Conservation (phyloP, 2,113 vertebrate species). For the Halcyon malimbica region DNA sequence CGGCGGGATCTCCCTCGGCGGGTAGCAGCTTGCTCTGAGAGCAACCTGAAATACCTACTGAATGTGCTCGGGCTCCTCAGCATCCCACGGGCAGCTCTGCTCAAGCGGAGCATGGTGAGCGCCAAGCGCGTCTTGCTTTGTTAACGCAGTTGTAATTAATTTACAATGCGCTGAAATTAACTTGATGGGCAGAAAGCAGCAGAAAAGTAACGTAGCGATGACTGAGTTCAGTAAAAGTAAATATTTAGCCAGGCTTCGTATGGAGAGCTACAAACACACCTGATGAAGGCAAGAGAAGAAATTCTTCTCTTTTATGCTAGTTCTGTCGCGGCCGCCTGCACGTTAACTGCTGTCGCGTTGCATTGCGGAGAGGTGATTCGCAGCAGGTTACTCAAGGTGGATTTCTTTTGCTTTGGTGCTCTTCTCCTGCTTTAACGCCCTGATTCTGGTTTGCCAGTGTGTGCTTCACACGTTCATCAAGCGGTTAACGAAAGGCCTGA, state of each 20-base stretch:
- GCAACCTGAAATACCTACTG: fast-evolving
- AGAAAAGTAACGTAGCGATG: background rate
- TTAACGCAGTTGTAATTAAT: background rate
- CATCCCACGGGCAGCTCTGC: too few relatives aligned
- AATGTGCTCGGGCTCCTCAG: fast-evolving
- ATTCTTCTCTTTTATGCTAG: slow-evolving; percentile 28
- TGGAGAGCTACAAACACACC: background rate
- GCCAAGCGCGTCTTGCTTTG: background rate
- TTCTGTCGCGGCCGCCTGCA: slow-evolving; percentile 39
- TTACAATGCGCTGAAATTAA: background rate
- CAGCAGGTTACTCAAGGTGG: background rate
- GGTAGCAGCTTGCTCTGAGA: fast-evolving
- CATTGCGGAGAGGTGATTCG: background rate
- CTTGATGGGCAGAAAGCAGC: background rate
- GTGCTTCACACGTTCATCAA: background rate
- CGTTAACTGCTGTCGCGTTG: background rate
- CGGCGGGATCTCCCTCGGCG: background rate
- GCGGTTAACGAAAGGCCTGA: background rate
- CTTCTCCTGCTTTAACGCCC: background rate
- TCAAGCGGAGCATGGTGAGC: too few relatives aligned
- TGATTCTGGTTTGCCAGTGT: background rate
- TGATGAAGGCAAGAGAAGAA: background rate
- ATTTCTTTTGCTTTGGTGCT: background rate
- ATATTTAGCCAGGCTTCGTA: background rate
- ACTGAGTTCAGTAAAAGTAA: background rate